These are phyloP conservation scores for Sakesphorus luctuosus DNA, from an alignment of 2,113 vertebrate genomes.

Conservation along the genomic window DNA sequence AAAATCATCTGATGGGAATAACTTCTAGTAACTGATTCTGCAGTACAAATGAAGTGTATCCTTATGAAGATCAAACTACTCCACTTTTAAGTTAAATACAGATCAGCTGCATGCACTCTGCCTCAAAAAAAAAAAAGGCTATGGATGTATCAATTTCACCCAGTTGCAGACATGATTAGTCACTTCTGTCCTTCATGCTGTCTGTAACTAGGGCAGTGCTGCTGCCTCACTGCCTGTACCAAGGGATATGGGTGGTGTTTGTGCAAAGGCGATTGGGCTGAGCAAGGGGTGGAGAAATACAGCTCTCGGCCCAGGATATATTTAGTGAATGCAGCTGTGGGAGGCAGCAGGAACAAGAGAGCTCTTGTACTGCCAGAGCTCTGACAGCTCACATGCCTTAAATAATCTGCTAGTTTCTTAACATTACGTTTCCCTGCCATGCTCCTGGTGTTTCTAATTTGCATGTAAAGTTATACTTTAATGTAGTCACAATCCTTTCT, in stretches of 20 bases:
- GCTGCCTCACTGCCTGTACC: background rate
- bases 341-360: slow-evolving; percentile 56
- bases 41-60: background rate
- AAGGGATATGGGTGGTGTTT: background rate
- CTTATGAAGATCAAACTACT: background rate
- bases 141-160: background rate
- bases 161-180: background rate
- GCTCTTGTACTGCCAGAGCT: slow-evolving; percentile 34
- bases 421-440: background rate
- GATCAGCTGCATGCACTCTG: background rate
- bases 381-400: background rate
- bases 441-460: background rate
- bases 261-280: slow-evolving; percentile 38
- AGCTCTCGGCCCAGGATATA: slow-evolving; percentile 54
- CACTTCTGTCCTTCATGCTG: background rate
- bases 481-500: background rate
- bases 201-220: slow-evolving; percentile 25
- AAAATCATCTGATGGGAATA: background rate
- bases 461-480: background rate
- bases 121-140: background rate
- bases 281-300: slow-evolving; percentile 46
- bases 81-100: background rate
- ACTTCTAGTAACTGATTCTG: background rate
- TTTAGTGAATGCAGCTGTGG: slow-evolving; percentile 67
- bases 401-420: slow-evolving; percentile 13